Conservation (phyloP, 2,113 vertebrate genomes). For the Phalacrocorax pelagicus region DNA sequence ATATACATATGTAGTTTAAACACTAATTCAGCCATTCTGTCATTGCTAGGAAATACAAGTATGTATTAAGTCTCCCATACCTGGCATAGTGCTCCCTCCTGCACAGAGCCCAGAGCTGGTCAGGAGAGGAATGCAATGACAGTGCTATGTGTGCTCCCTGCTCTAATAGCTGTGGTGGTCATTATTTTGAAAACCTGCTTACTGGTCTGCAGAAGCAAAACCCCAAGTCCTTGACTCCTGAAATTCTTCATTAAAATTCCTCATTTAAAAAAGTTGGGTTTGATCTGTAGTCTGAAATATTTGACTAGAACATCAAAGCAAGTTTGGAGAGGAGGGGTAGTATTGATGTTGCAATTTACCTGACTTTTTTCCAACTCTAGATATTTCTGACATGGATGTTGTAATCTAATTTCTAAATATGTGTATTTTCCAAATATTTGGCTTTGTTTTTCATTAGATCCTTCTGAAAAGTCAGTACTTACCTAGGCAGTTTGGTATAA, state of each 20-base stretch:
- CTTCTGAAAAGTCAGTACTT: background rate
- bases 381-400: slow-evolving; percentile 17
- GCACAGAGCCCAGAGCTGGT: background rate
- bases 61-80: background rate
- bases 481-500: background rate
- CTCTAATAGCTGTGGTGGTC: background rate
- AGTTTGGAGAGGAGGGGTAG: background rate
- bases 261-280: background rate
- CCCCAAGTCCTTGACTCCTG: background rate
- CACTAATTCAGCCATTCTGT: background rate
- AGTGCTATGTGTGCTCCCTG: background rate
- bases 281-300: background rate
- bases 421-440: background rate
- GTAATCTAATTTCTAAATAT: slow-evolving; percentile 35
- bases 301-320: background rate
- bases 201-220: background rate
- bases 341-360: slow-evolving; percentile 9
- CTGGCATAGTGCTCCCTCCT: background rate
- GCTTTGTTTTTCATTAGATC: background rate
- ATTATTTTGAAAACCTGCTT: background rate
- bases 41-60: background rate
- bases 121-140: background rate
- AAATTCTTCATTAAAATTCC: background rate
- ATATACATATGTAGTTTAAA: background rate
- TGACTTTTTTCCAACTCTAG: background rate